phyloP scores from a whole-genome alignment of 2,888 invertebrate genomes.

The Rhogogaster chlorosoma region DNA sequence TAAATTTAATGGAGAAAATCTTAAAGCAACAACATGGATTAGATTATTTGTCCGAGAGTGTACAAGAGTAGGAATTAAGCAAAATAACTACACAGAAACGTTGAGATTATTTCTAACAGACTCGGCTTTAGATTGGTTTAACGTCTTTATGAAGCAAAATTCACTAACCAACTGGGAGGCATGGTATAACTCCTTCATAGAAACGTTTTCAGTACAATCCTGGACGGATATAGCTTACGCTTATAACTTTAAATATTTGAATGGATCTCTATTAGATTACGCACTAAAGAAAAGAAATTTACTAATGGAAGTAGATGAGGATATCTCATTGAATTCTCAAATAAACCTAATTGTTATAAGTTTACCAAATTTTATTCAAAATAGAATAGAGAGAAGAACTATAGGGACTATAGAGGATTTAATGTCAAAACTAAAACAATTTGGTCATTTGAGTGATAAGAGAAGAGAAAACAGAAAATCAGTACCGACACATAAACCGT shows the following conservation, averaged over 20 bases:
- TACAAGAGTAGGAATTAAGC: slow-evolving; percentile 18
- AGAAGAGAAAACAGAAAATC: slow-evolving; percentile 7
- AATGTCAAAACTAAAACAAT: slow-evolving; percentile 19
- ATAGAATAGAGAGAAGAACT: slow-evolving; percentile 29
- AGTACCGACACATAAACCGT: slow-evolving; percentile 2
- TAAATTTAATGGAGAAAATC: slow-evolving; percentile 49
- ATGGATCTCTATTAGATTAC: slow-evolving; percentile 45
- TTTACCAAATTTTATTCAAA: slow-evolving; percentile 38
- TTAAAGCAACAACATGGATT: slow-evolving; percentile 48
- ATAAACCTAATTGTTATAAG: slow-evolving; percentile 43
- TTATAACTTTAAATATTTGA: slow-evolving; percentile 49
- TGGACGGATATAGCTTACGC: slow-evolving; percentile 50
- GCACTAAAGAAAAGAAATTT: slow-evolving; percentile 49
- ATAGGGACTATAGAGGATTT: slow-evolving; percentile 23
- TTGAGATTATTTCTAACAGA: slow-evolving; percentile 49
- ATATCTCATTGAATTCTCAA: slow-evolving; percentile 23
- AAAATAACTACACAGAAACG: slow-evolving; percentile 42
- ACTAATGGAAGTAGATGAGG: slow-evolving; percentile 35
- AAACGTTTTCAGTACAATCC: slow-evolving; percentile 11
- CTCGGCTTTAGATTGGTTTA: slow-evolving; percentile 24
- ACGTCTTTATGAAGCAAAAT: neutral
- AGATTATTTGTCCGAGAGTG: slow-evolving; percentile 39
- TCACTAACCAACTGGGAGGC: slow-evolving; percentile 1
- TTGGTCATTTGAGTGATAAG: neutral
- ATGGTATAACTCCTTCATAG: slow-evolving; percentile 38